A percentile compares a stretch with the other conserved stretches of the same genome.
phyloP scores from a whole-genome alignment of 2,888 invertebrate genomes.

The Macroteleia sp. region DNA sequence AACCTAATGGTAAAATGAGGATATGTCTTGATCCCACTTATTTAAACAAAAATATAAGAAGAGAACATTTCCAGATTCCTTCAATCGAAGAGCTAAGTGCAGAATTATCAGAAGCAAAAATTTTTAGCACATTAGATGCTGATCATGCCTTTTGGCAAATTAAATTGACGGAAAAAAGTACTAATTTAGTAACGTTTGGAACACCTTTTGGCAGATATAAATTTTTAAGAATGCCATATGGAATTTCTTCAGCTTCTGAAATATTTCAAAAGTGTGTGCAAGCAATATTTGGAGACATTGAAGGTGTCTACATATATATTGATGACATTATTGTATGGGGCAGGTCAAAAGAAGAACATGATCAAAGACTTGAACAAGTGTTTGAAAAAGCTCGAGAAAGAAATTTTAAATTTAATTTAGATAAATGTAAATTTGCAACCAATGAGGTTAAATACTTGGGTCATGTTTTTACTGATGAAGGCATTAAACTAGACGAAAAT shows the following conservation, averaged over 20 bases:
- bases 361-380: slow-evolving; percentile 49
- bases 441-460: slow-evolving; percentile 38
- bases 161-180: slow-evolving; percentile 65
- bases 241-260: slow-evolving; percentile 46
- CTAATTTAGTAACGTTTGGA: slow-evolving; percentile 68
- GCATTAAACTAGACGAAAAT: no score
- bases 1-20: slow-evolving; percentile 62
- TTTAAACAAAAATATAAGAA: slow-evolving; percentile 71
- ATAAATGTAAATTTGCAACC: no score
- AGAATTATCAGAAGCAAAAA: slow-evolving; percentile 67
- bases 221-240: slow-evolving; percentile 65
- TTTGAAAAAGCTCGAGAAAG: slow-evolving; percentile 35
- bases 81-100: slow-evolving; percentile 70
- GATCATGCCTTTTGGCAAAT: slow-evolving; percentile 70
- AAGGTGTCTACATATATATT: no score
- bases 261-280: not conserved
- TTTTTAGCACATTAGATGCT: slow-evolving; percentile 71
- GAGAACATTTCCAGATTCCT: slow-evolving; percentile 43
- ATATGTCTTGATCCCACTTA: slow-evolving; percentile 74
- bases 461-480: slow-evolving; percentile 7
- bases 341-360: slow-evolving; percentile 61
- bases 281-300: not conserved
- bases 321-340: no score
- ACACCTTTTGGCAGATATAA: slow-evolving; percentile 74
- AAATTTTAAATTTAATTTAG: not conserved